A percentile compares a stretch with the other conserved stretches of the same genome.
Evolutionary conservation across 1,140 invertebrate species (phyloP).

Genomic region (Musca vetustissima): DNA sequence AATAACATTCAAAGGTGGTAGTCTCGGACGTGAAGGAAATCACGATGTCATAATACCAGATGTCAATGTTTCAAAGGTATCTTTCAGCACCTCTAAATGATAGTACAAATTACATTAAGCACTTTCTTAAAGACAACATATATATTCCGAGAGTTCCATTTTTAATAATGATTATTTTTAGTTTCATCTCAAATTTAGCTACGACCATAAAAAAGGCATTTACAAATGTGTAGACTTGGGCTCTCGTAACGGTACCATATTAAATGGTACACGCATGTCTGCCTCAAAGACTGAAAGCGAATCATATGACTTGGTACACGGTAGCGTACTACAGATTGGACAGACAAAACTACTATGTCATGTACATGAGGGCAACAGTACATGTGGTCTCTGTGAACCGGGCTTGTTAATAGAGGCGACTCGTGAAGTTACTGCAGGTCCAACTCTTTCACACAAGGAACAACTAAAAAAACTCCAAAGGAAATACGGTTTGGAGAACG

Average conservation of each 20-base stretch:
- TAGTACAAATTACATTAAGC: too few relatives aligned
- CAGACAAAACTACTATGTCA: conserved; percentile 80
- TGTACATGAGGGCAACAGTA: conserved; percentile 80
- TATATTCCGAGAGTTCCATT: not conserved
- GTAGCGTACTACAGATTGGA: conserved; percentile 70
- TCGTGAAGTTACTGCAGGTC: conserved; percentile 11
- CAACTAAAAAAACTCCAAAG: conserved; percentile 77
- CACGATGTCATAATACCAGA: conserved; percentile 77
- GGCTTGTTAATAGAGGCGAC: conserved; percentile 65
- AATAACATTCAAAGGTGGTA: conserved; percentile 84
- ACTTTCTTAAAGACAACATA: too few relatives aligned
- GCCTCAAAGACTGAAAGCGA: conserved; percentile 70
- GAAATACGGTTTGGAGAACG: conserved; percentile 75
- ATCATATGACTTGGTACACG: conserved; percentile 67
- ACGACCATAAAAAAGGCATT: conserved; percentile 61
- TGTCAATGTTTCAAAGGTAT: conserved; percentile 77
- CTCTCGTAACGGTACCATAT: conserved; percentile 82
- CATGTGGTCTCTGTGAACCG: conserved; percentile 88
- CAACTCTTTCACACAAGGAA: conserved; percentile 60
- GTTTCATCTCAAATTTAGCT: conserved; percentile 77
- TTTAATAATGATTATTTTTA: conserved; percentile 37
- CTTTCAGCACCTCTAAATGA: too few relatives aligned
- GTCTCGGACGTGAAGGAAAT: conserved; percentile 78
- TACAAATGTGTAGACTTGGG: conserved; percentile 80
- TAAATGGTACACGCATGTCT: conserved; percentile 78